These are phyloP conservation scores for Xanthorhoe designata DNA, from an alignment of 2,888 invertebrate genomes.

Conservation along the genomic window DNA sequence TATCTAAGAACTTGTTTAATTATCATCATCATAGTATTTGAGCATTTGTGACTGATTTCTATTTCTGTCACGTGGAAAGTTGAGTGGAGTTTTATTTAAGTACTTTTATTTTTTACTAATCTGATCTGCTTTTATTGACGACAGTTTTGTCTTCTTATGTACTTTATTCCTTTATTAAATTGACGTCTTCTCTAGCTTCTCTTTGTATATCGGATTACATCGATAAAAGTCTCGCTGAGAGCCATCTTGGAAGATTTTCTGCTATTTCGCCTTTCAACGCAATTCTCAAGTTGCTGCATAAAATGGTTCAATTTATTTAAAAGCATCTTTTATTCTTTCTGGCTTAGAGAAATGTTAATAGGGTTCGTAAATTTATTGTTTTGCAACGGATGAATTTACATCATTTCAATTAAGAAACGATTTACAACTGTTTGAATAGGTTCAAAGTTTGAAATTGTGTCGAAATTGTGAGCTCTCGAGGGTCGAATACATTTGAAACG, in stretches of 20 bases:
- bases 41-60: too few relatives aligned
- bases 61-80: too few relatives aligned
- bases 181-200: slow-evolving; percentile 49
- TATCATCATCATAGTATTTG: neutral
- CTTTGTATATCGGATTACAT: slow-evolving; percentile 59
- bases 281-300: slow-evolving; percentile 37
- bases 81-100: too few relatives aligned
- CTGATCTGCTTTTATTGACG: too few relatives aligned
- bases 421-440: neutral
- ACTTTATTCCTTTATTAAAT: slow-evolving; percentile 56
- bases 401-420: neutral
- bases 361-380: slow-evolving; percentile 7
- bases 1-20: slow-evolving; percentile 3
- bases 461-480: neutral
- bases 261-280: slow-evolving; percentile 33
- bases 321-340: slow-evolving; percentile 30
- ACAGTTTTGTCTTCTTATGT: too few relatives aligned
- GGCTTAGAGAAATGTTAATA: slow-evolving; percentile 16
- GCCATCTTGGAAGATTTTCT: slow-evolving; percentile 50
- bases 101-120: slow-evolving; percentile 46
- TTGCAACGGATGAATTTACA: neutral
- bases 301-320: slow-evolving; percentile 44
- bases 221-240: slow-evolving; percentile 54
- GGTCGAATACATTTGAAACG: neutral
- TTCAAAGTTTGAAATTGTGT: neutral